Conservation (phyloP, 2,113 vertebrate species). For the Cyprinodon tularosa region DNA sequence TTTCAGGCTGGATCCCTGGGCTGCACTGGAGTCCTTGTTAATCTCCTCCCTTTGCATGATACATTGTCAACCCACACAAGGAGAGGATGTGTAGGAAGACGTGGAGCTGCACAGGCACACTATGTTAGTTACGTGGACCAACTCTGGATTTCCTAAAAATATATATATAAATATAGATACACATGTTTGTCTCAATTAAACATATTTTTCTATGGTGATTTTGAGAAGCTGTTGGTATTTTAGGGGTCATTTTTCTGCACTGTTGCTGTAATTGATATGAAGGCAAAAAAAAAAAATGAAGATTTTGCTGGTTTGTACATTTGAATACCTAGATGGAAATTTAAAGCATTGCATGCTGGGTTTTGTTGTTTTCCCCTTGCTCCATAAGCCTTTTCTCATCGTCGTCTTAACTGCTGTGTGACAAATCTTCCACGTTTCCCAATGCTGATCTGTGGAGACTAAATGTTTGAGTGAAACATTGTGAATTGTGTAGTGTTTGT, state of each 20-base stretch:
- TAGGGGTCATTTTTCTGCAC: conserved; percentile 50
- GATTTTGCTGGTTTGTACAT: conserved; percentile 50
- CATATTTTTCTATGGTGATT: conserved; percentile 70
- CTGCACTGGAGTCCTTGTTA: conserved; percentile 59
- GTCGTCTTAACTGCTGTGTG: conserved; percentile 44
- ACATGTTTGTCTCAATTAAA: conserved; percentile 62
- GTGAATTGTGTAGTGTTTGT: conserved; percentile 59
- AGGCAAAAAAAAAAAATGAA: conserved; percentile 65
- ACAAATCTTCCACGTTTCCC: conserved; percentile 47
- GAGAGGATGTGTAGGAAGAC: conserved; percentile 42
- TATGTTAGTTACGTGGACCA: conserved; percentile 60
- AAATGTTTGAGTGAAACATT: conserved; percentile 53
- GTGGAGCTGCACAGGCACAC: conserved; percentile 46
- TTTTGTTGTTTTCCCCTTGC: conserved; percentile 32
- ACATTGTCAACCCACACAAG: conserved; percentile 57
- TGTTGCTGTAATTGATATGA: conserved; percentile 58
- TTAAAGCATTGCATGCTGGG: conserved; percentile 70
- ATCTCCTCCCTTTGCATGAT: conserved; percentile 70
- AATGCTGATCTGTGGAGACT: conserved; percentile 33
- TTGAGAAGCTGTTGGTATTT: conserved; percentile 67
- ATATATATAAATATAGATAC: not conserved
- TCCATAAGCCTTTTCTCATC: conserved; percentile 25
- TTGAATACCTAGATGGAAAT: conserved; percentile 64
- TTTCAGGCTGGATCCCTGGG: conserved; percentile 52
- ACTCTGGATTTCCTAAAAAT: conserved; percentile 62